Evolutionary conservation across 2,797 vertebrate species (phyloP), one percentile per base, ranked within the genome.

Genomic region (Acanthis flammea): DNA sequence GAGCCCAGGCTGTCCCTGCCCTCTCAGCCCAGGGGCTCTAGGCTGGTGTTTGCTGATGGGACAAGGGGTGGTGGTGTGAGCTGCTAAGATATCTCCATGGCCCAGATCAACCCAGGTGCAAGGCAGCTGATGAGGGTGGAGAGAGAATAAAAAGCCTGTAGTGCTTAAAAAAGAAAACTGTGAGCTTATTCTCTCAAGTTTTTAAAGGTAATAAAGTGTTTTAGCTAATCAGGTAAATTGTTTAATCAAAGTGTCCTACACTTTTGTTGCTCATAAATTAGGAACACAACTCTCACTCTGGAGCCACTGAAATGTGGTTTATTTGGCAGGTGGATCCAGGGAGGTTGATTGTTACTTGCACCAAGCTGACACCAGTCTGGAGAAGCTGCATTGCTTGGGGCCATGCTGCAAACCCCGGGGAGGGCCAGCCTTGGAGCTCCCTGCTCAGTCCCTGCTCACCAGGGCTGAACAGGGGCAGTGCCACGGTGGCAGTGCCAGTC

Each of bases 351-450:
- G 25, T 55, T 41, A 6, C 24, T 42, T 75, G 54, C 19, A 22
- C 25, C 18, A 57, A 61, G 55, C 24, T 31, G 24, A 15, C 44
- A 23, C 4, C 3, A 10, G 14, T n/a, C 39, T 23, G 51, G 55
- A 68, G n/a, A 6, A 35, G 8, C 12, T 47, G 47, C 9, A 1
- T 2, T 86, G 42, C 78, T 37, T 0, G 0, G 45, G 42, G 31
- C 61, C 1, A 0, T 2, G 21, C 58, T 72, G 84, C 39, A 35
- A 17, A 50, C 42, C 17, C 0, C 1, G 30, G 57, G 47, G 22
- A 28, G 61, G 58, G 37, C 35, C 65, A 54, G 28, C 31, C 30
- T 23, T 7, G 13, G 23, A 31, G 44, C 31, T 77, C 55, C 44
- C 5, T 2, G 19, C 50, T 50, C 53, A 55, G 67, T 10, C 3